phyloP scores from a whole-genome alignment of 2,113 vertebrate species.

The Macrotis lagotis region DNA sequence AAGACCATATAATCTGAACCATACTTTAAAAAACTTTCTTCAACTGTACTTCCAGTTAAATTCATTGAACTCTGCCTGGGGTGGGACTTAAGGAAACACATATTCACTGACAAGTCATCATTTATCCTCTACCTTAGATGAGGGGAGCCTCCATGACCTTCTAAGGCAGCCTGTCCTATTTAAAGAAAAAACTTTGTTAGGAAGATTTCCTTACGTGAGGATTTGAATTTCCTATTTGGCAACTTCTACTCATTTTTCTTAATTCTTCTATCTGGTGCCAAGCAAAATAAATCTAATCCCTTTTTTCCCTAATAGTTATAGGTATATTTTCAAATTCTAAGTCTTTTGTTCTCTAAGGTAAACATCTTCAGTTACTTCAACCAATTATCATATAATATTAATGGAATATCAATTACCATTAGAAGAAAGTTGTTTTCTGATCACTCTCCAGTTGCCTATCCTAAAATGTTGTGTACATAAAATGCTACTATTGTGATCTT shows the following conservation, averaged over 20 bases:
- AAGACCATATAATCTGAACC: neutral
- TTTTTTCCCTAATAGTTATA: no score
- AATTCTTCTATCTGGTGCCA: neutral
- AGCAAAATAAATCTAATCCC: no score
- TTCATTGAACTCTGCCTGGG: neutral
- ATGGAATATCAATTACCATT: neutral
- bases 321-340: no score
- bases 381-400: neutral
- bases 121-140: neutral
- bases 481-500: neutral
- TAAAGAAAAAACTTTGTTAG: neutral
- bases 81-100: neutral
- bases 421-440: no score
- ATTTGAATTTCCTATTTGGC: neutral
- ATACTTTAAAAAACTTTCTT: neutral
- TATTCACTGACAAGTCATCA: neutral
- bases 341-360: neutral
- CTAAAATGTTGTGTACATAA: neutral
- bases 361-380: neutral
- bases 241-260: neutral
- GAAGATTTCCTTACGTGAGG: neutral
- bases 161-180: no score
- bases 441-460: neutral
- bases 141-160: neutral
- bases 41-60: neutral